phyloP scores from a whole-genome alignment of 2,113 vertebrate genomes.

The Xenus cinereus region DNA sequence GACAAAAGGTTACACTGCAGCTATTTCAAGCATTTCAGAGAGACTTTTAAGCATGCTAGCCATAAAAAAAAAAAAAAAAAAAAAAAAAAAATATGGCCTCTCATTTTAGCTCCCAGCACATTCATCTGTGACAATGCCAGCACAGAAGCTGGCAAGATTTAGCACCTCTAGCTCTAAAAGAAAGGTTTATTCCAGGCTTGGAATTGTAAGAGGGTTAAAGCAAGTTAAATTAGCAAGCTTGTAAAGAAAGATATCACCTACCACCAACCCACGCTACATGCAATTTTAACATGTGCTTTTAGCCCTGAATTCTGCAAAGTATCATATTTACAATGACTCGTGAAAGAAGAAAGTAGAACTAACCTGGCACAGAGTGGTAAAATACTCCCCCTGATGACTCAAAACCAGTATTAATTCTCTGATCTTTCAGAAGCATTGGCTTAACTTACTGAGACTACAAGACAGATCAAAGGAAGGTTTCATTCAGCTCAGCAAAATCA shows the following conservation, averaged over 20 bases:
- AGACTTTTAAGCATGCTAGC: background rate
- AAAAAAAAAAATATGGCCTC: background rate
- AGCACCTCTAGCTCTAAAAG: background rate
- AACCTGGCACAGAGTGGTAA: background rate
- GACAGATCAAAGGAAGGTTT: background rate
- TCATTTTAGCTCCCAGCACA: background rate
- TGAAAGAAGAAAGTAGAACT: conserved; percentile 25
- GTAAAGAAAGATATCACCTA: background rate
- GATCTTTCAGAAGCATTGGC: conserved; percentile 1
- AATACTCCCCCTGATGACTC: conserved; percentile 39
- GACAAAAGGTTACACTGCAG: background rate
- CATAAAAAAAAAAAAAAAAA: background rate
- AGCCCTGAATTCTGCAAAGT: conserved; percentile 1
- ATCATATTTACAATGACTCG: background rate
- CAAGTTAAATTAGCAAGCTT: background rate
- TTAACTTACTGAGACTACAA: background rate
- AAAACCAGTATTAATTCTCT: background rate
- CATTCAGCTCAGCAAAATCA: background rate
- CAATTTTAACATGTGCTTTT: background rate
- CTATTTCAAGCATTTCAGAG: background rate
- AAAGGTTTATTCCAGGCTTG: conserved; percentile 3
- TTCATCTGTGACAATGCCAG: background rate
- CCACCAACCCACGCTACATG: background rate
- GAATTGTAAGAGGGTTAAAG: background rate
- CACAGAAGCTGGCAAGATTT: background rate